Base-by-base conservation (phyloP, 2,888 invertebrate genomes). In the Drosophila paranaensis region DNA sequence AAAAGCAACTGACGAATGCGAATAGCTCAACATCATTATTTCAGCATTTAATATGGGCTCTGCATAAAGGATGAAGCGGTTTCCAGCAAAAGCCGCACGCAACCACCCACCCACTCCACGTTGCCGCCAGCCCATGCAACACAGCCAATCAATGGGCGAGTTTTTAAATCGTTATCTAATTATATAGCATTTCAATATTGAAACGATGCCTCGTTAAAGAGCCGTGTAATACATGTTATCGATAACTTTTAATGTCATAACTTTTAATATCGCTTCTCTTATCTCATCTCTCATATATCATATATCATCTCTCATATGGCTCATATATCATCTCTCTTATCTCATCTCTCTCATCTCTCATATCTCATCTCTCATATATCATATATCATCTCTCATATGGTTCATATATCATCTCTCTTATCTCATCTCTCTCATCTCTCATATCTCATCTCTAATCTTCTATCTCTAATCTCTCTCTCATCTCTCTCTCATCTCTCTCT, bases 1-100 rank as follows among this genome's bases (percentile, higher is more conserved):
- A 35, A 58, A 35, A n/a, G 48, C 48, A 56, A 42, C 37, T 13
- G 35, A 68, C 30, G 20, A 42, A 35, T 60, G 30, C 48, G 27
- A 42, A 61, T 56, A 51, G 69, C 69, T 70, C 56, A 53, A 63
- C 51, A 70, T 53, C 40, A 70, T 71, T 62, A 39, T 60, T 50
- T 60, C 37, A 35, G 6, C 35, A 50, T 60, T 60, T 50, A 57
- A 37, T 43, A 30, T 60, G 48, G 57, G 27, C 4, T 37, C 45
- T 37, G 57, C 13, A 50, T 60, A 11, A 27, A 50, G 55, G 42
- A 56, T 70, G 20, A 40, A 43, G 16, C 45, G 57, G 45, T 45
- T 57, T 42, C 16, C 39, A 33, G 45, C 53, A 43, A 70, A 62
- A 62, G 13, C 42, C 33, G 33, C 33, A 33, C 10, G 33, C 42